Base-by-base conservation (phyloP, 2,797 vertebrate species). In the Sciurus vulgaris region DNA sequence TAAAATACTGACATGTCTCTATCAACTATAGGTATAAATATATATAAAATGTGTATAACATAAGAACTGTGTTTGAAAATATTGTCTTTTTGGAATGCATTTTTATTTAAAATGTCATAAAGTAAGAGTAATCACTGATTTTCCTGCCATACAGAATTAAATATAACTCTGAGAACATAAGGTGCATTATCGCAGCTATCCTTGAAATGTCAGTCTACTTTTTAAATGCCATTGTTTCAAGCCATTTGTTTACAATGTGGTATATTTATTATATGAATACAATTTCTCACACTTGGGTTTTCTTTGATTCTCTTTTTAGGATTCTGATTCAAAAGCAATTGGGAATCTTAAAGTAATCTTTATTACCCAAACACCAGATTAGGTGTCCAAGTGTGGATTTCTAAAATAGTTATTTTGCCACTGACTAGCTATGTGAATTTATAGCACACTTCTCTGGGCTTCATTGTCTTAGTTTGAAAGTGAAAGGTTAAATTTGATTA, bases 31-130 rank as follows among this genome's bases (percentile, higher is more conserved):
- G 78, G 30, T 86, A 63, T 24, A 69, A 17, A 47, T 74, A 73
- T 17, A 47, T 74, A 72, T 61, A 33, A 59, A 95, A 49, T 91
- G 2, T 85, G 22, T 72, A n/a, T 82, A 78, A 65, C 73, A 67
- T 18, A 74, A 76, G 8, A 69, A 86, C n/a, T 95, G 33, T 87
- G 59, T 94, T 94, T 96, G 81, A 85, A 93, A 96, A 96, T 86
- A 95, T 54, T 73, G n/a, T 51, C 49, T 61, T 93, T 94, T 85
- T 92, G 82, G 70, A 94, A 96, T 69, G 15, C 51, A 54, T 87
- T 95, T 96, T 88, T 95, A 86, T 96, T 95, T 82, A 83, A 56
- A 94, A 85, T 95, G 35, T 93, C 83, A 87, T 77, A 73, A 96
- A 93, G 41, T 93, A 51, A 97, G 73, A 76, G 35, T 76, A 86